These are phyloP conservation scores for Mylabris sibirica DNA, from an alignment of 2,888 invertebrate species.

Conservation along the genomic window DNA sequence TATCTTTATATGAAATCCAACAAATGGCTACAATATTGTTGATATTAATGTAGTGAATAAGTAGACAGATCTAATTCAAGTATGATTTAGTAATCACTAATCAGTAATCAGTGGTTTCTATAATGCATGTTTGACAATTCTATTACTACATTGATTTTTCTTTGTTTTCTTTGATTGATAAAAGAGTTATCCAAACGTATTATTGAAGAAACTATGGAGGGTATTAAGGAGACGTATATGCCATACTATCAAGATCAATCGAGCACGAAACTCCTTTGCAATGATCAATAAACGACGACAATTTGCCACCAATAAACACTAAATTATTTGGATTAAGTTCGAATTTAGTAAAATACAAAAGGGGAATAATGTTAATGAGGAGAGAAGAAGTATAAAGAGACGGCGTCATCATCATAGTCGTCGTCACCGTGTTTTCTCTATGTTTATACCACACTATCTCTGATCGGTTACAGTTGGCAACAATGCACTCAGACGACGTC, in stretches of 20 bases:
- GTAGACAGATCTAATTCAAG: too few species aligned
- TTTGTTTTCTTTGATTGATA: too few species aligned
- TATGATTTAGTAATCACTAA: too few species aligned
- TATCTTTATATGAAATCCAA: too few species aligned
- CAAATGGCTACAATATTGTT: too few species aligned
- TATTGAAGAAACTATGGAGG: not conserved
- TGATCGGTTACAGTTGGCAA: slow-evolving; percentile 27
- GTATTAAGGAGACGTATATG: not conserved
- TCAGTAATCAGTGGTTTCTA: too few species aligned
- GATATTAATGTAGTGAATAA: too few species aligned
- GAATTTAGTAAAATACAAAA: not conserved
- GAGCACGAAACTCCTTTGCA: slow-evolving; percentile 1
- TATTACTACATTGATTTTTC: too few species aligned
- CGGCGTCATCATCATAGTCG: not conserved
- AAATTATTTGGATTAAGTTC: too few species aligned
- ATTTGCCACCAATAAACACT: not conserved
- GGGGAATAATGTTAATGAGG: not conserved
- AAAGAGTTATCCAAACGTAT: too few species aligned
- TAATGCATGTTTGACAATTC: too few species aligned
- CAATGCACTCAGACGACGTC: slow-evolving; percentile 20
- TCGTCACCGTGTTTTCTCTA: slow-evolving; percentile 1
- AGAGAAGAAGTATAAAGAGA: not conserved
- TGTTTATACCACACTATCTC: not conserved
- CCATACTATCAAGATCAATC: not conserved
- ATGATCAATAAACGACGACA: slow-evolving; percentile 3